Evolutionary conservation across 1,140 invertebrate species (phyloP).

Genomic region (Diabrotica undecimpunctata): DNA sequence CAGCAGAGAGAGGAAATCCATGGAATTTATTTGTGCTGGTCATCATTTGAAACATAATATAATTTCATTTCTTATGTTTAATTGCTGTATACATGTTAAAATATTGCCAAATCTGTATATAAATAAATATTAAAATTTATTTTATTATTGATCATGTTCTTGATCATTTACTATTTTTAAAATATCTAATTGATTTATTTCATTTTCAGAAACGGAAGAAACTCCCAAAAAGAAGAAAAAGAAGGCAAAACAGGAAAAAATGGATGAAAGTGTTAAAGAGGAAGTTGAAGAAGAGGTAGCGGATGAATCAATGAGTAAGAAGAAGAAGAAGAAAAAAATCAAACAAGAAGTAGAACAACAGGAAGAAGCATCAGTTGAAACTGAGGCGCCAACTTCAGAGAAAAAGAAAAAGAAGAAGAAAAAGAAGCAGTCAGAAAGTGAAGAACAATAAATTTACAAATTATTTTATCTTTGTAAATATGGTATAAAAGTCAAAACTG

Average conservation of each 20-base stretch:
- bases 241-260: slow-evolving; percentile 27
- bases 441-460: neutral
- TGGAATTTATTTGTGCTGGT: too few relatives aligned
- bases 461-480: neutral
- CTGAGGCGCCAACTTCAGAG: slow-evolving; percentile 38
- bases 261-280: slow-evolving; percentile 23
- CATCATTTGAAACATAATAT: too few relatives aligned
- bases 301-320: slow-evolving; percentile 22
- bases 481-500: too few relatives aligned
- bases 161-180: too few relatives aligned
- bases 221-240: slow-evolving; percentile 35
- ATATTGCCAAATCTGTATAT: too few relatives aligned
- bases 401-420: slow-evolving; percentile 52
- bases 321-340: slow-evolving; percentile 43
- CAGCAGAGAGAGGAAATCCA: too few relatives aligned
- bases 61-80: too few relatives aligned
- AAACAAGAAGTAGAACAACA: slow-evolving; percentile 28
- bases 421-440: slow-evolving; percentile 10
- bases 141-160: too few relatives aligned
- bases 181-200: too few relatives aligned
- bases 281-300: slow-evolving; percentile 32
- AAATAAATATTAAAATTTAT: too few relatives aligned
- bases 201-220: slow-evolving; percentile 23
- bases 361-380: slow-evolving; percentile 21
- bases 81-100: too few relatives aligned